Evolutionary conservation across 2,888 invertebrate genomes (phyloP), one percentile per base, ranked within the genome.

Genomic region (Phortica magna): DNA sequence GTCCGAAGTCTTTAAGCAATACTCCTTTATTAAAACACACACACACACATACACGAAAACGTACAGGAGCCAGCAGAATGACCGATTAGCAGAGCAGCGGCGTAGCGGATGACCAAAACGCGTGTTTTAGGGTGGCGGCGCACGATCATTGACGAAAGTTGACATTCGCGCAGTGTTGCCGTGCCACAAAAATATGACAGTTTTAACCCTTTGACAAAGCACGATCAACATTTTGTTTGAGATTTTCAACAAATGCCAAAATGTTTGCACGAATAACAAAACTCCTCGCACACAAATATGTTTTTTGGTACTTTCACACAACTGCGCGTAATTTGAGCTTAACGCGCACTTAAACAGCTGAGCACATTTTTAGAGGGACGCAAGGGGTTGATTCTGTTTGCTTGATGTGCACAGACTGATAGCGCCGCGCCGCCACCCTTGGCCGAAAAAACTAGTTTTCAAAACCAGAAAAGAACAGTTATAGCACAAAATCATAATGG

Each of bases 391-490:
- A 14, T 14, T 53, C 7, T 2, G 53, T 53, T 2, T 31, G 31
- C 5, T 31, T 31, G 31, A 31, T 31, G 31, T 31, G 31, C 31
- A 55, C 48, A 53, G 43, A 77, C 76, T 39, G 73, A 65, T 55
- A 55, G 17, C 78, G 74, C 77, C 41, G 17, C 78, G 74, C 77
- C 41, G 57, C 61, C 43, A 53, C 55, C 55, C 55, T 9, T 55
- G 55, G 17, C 6, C n/a, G 14, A 76, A 48, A 73, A 81, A 83
- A 81, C 84, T 83, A 84, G 81, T 81, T 84, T n/a, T 55, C 0
- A 55, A n/a, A 55, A 7, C 17, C 2, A 55, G n/a, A 55, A 22
- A 19, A 61, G 19, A 7, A 17, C 22, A 17, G 61, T 7, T 61
- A 61, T 61, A 61, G 19, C n/a, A 1, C 1, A 22, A 61, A 61